Percentiles rank a stretch among this genome's conserved stretches.
Conservation (phyloP, 1,140 invertebrate species). For the Heliconius himera region DNA sequence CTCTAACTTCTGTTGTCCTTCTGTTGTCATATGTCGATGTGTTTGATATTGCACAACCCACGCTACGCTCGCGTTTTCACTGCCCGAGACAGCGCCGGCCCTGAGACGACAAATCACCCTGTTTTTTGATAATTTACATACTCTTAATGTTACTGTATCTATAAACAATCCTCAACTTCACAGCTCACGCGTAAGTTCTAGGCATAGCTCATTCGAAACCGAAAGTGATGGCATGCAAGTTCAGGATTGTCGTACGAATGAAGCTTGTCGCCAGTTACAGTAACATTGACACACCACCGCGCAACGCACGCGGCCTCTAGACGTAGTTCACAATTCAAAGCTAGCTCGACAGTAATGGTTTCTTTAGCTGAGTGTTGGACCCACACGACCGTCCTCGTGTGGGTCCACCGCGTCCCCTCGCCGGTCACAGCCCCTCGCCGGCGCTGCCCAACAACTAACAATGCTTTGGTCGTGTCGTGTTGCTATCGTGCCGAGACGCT, state of each 20-base stretch:
- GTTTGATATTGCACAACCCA: conserved; percentile 36
- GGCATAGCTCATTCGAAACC: neutral
- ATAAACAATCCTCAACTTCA: conserved; percentile 36
- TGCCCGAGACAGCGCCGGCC: conserved; percentile 48
- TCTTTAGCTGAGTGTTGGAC: conserved; percentile 29
- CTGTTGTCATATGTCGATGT: neutral
- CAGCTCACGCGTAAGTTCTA: neutral
- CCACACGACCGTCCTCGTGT: conserved; percentile 41
- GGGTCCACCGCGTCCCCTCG: conserved; percentile 42
- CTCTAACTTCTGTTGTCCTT: neutral
- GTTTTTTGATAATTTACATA: conserved; percentile 27
- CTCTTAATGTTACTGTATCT: conserved; percentile 38
- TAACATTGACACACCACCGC: conserved; percentile 36
- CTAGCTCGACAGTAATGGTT: conserved; percentile 33
- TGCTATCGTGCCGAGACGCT: conserved; percentile 44
- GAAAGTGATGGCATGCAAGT: conserved; percentile 5
- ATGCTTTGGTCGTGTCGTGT: conserved; percentile 54
- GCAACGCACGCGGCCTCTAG: conserved; percentile 40
- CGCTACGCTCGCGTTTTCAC: conserved; percentile 49
- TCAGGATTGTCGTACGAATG: conserved; percentile 27
- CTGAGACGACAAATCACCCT: conserved; percentile 32
- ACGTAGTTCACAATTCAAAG: conserved; percentile 35
- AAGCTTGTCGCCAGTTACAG: conserved; percentile 24
- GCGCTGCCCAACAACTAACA: conserved; percentile 47
- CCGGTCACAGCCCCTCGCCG: conserved; percentile 57